Evolutionary conservation across 2,888 invertebrate species (phyloP).

Genomic region (Phyllotreta cruciferae): DNA sequence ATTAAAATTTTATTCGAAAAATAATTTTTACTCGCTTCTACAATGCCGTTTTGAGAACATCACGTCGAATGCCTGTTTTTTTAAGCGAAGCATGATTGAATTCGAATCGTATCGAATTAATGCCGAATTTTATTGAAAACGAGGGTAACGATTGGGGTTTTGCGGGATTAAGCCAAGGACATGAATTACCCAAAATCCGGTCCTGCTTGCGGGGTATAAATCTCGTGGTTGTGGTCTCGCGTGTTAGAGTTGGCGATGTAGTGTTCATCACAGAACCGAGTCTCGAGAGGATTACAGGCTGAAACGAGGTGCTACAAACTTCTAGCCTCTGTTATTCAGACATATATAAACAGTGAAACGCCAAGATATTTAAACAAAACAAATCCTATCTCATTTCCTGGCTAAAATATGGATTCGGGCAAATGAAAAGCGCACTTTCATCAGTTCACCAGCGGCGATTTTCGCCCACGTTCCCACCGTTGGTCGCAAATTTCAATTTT

Average conservation of each 20-base stretch:
- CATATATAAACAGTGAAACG: slow-evolving; percentile 33
- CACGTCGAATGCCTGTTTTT: too few relatives aligned
- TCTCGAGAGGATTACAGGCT: slow-evolving; percentile 40
- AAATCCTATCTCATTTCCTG: slow-evolving; percentile 30
- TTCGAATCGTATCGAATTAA: slow-evolving; percentile 3
- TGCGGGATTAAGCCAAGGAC: slow-evolving; percentile 11
- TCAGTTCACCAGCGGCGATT: slow-evolving; percentile 10
- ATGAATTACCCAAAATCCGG: slow-evolving; percentile 27
- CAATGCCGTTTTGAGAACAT: too few relatives aligned
- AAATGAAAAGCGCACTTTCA: slow-evolving; percentile 26
- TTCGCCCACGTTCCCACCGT: neutral
- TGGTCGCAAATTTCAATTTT: too few relatives aligned
- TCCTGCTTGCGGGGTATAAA: slow-evolving; percentile 43
- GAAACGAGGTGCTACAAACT: slow-evolving; percentile 43
- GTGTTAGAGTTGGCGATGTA: slow-evolving; percentile 47
- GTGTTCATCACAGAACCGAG: slow-evolving; percentile 48
- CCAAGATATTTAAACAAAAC: slow-evolving; percentile 36
- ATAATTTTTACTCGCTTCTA: too few relatives aligned
- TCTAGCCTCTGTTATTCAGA: slow-evolving; percentile 36
- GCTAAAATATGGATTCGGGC: slow-evolving; percentile 32
- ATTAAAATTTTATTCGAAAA: neutral
- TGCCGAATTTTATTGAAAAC: slow-evolving; percentile 17
- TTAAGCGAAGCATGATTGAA: neutral
- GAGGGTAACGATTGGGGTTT: slow-evolving; percentile 27
- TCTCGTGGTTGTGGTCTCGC: slow-evolving; percentile 46